These are phyloP conservation scores for Enhydra lutris DNA, from an alignment of 2,113 vertebrate genomes.

Conservation along the genomic window DNA sequence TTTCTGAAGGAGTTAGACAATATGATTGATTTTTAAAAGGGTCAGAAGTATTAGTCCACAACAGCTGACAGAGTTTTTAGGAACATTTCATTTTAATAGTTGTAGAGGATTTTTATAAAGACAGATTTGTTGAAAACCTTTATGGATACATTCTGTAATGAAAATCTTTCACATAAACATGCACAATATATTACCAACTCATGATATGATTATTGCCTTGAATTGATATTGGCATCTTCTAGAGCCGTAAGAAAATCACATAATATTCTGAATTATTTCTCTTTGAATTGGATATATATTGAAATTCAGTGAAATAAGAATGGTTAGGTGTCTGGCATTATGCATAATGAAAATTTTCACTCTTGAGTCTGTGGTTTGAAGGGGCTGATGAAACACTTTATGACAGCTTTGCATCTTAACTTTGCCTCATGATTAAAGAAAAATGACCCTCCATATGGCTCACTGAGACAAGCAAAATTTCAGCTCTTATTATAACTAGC, in stretches of 20 bases:
- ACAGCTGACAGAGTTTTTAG: neutral
- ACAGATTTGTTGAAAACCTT: conserved; percentile 18
- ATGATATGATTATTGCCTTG: neutral
- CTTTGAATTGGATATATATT: neutral
- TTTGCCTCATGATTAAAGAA: conserved; percentile 23
- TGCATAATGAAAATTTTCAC: conserved; percentile 3
- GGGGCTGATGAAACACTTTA: neutral
- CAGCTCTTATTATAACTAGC: neutral
- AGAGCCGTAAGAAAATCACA: neutral
- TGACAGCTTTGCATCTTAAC: neutral
- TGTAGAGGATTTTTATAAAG: neutral
- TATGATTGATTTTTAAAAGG: neutral
- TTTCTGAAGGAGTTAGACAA: neutral
- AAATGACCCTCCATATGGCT: neutral
- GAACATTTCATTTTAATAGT: conserved; percentile 24
- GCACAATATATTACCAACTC: neutral
- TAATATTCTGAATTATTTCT: neutral
- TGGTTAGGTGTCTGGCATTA: neutral
- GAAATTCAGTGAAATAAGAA: conserved; percentile 51
- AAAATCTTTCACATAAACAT: conserved; percentile 40
- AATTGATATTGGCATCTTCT: neutral
- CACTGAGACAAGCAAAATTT: neutral
- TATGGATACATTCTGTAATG: neutral
- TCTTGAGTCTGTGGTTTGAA: neutral
- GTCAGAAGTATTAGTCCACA: neutral